Base-by-base conservation (phyloP, 2,888 invertebrate species). In the Isotomurus palustris region DNA sequence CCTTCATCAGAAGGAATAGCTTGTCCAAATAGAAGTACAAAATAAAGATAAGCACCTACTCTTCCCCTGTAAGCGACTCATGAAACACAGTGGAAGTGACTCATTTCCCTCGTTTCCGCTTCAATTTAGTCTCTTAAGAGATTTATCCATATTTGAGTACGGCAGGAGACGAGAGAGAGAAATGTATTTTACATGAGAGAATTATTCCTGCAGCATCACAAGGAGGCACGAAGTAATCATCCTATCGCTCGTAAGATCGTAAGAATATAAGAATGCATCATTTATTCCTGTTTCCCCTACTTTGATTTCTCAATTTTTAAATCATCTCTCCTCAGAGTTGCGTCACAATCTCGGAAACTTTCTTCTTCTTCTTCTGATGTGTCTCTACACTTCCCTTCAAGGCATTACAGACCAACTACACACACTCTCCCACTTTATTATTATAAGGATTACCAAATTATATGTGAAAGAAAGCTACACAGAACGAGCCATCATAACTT, bases 41-140 rank as follows among this genome's bases (percentile, higher is more conserved):
- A n/a, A n/a, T n/a, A n/a, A n/a, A n/a, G n/a, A n/a, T n/a, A n/a
- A n/a, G n/a, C n/a, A n/a, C n/a, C n/a, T n/a, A n/a, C n/a, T n/a
- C n/a, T n/a, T n/a, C n/a, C n/a, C n/a, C n/a, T n/a, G n/a, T n/a
- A n/a, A n/a, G n/a, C n/a, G n/a, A n/a, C n/a, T n/a, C n/a, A n/a
- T n/a, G n/a, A n/a, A n/a, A n/a, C n/a, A n/a, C n/a, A n/a, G n/a
- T n/a, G n/a, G n/a, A n/a, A n/a, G n/a, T n/a, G n/a, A n/a, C n/a
- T n/a, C n/a, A n/a, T n/a, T n/a, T n/a, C n/a, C 49, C 53, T 56
- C 51, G 32, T 40, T 51, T 50, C 53, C 53, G 36, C n/a, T 27
- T 48, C 29, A 53, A 41, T 32, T n/a, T 49, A 2, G 29, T 35
- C n/a, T 24, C 45, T 17, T n/a, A n/a, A 35, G 36, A 51, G 29